Evolutionary conservation across 2,797 vertebrate species (phyloP).

Genomic region (Tympanoctomys barrerae): DNA sequence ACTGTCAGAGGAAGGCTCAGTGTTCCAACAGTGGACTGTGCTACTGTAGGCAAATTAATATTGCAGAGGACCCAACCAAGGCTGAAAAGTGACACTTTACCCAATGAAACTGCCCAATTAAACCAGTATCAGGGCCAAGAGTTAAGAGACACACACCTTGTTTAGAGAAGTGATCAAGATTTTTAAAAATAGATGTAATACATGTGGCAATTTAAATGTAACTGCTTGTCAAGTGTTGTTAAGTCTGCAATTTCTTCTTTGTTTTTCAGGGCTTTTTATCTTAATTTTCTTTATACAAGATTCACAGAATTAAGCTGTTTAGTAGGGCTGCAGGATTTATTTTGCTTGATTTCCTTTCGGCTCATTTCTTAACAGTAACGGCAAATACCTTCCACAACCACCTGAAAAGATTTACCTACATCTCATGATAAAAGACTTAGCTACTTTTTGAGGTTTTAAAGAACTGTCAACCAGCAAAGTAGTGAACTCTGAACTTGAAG

Average conservation of each 20-base stretch:
- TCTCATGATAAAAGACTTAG: constrained; percentile 34
- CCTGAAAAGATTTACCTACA: constrained; percentile 26
- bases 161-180: constrained; percentile 33
- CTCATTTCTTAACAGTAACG: constrained; percentile 69
- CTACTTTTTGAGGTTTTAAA: constrained; percentile 59
- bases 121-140: neutral
- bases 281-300: constrained; percentile 75
- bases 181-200: constrained; percentile 34
- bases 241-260: constrained; percentile 58
- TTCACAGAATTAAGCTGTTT: constrained; percentile 74
- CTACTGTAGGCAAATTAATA: neutral
- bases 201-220: constrained; percentile 77
- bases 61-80: neutral
- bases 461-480: constrained; percentile 43
- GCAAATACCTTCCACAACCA: constrained; percentile 50
- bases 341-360: constrained; percentile 68
- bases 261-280: constrained; percentile 40
- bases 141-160: neutral
- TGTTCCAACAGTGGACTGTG: neutral
- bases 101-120: neutral
- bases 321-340: constrained; percentile 62
- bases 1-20: neutral
- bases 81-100: constrained; percentile 18
- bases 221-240: constrained; percentile 77
- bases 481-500: constrained; percentile 58